Conservation (phyloP, 2,113 vertebrate species). For the Eubucco bourcierii region DNA sequence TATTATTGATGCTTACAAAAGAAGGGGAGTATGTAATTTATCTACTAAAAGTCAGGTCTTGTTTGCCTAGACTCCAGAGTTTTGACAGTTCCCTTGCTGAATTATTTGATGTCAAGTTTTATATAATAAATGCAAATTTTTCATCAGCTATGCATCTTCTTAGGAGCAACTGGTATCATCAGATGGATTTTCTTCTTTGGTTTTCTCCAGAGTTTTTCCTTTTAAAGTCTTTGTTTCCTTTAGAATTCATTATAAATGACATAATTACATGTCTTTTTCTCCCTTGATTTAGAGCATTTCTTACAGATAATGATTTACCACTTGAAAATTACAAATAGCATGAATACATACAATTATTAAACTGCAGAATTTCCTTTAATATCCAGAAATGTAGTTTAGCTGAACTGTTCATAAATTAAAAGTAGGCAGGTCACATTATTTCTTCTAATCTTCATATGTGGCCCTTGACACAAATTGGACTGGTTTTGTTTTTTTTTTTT, state of each 20-base stretch:
- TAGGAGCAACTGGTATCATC: constrained; percentile 47
- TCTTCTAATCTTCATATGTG: not conserved
- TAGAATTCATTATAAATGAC: constrained; percentile 76
- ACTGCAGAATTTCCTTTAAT: constrained; percentile 9
- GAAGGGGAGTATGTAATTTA: constrained; percentile 60
- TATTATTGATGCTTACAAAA: constrained; percentile 70
- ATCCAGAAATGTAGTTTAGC: constrained; percentile 6
- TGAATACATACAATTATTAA: constrained; percentile 34
- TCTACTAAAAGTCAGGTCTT: constrained; percentile 62
- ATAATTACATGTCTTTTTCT: constrained; percentile 77
- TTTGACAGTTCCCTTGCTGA: constrained; percentile 24
- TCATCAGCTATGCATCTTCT: constrained; percentile 61
- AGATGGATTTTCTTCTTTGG: constrained; percentile 20
- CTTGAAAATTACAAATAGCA: constrained; percentile 54
- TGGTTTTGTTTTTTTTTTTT: not conserved
- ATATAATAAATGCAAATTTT: constrained; percentile 60
- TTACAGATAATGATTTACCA: constrained; percentile 72
- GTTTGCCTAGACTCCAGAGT: constrained; percentile 45
- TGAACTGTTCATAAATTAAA: not conserved
- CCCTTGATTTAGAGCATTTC: constrained; percentile 72
- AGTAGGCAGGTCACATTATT: not conserved
- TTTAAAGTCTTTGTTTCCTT: constrained; percentile 77
- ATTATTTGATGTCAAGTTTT: constrained; percentile 41
- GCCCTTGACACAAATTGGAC: not conserved
- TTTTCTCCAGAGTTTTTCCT: constrained; percentile 67